phyloP scores from a whole-genome alignment of 2,888 invertebrate species.

The Chorisops tibialis region DNA sequence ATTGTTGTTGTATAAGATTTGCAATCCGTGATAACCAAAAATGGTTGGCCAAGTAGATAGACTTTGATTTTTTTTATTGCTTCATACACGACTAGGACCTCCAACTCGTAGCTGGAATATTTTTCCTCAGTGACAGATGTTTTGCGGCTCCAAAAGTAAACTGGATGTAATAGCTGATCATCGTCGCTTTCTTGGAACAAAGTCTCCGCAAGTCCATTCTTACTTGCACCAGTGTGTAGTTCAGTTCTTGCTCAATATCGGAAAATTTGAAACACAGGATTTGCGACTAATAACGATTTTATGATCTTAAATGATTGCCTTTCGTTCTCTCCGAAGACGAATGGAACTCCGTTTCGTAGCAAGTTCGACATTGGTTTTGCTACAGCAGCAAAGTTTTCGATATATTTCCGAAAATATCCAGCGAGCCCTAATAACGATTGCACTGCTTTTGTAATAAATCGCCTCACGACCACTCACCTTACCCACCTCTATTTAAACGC shows the following conservation, averaged over 20 bases:
- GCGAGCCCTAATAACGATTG: no score
- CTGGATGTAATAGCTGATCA: constrained; percentile 34
- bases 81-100: constrained; percentile 39
- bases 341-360: background rate
- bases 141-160: constrained; percentile 39
- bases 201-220: constrained; percentile 37
- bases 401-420: no score
- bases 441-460: no score
- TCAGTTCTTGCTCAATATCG: background rate
- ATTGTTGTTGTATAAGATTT: no score
- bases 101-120: constrained; percentile 41
- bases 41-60: background rate
- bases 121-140: constrained; percentile 36
- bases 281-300: background rate
- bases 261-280: background rate
- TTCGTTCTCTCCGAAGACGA: background rate
- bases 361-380: no score
- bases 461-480: no score
- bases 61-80: background rate
- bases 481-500: no score
- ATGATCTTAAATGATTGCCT: background rate
- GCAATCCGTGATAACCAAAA: no score
- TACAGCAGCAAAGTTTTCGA: no score
- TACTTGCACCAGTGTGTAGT: constrained; percentile 28
- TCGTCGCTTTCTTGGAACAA: constrained; percentile 34